Base-by-base conservation (phyloP, 2,113 vertebrate species). In the Melanostigma gelatinosum region DNA sequence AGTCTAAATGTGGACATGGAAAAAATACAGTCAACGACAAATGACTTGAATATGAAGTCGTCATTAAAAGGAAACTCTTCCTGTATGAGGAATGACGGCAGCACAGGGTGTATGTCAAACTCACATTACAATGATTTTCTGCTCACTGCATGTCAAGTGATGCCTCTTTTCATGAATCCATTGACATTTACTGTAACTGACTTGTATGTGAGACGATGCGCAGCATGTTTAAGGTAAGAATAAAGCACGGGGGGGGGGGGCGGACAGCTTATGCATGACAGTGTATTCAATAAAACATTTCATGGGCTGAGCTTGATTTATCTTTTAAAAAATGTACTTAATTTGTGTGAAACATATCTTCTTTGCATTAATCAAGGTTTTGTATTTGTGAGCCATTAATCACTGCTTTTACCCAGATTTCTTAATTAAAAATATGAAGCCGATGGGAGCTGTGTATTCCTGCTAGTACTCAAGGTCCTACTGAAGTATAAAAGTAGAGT, bases 361-460 rank as follows among this genome's bases (percentile, higher is more conserved):
- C 20, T 63, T 24, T 42, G 42, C 24, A 12, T 8, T 42, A 24
- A 46, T 3, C 4, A 29, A 67, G 3, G 29, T 52, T 52, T 69
- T 29, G 42, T 32, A 52, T 68, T 52, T 48, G 44, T 48, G 16
- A 67, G 15, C 6, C 7, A 22, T 61, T 50, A 22, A 58, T 77
- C 44, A 20, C 8, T 38, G 16, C 22, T 71, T 73, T 74, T 24
- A 8, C 29, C 9, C 44, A 15, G 10, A 72, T 75, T 55, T 79
- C 54, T 65, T 64, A 46, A 64, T 66, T 38, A 48, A 36, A 50
- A 57, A 22, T 8, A 48, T 68, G 48, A 78, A 27, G 48, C 4
- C 8, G 3, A 29, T 29, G 63, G 69, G 64, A 61, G 54, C 2
- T 7, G 36, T n/a, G 20, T 27, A 57, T 27, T n/a, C 42, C 20